Evolutionary conservation across 2,888 invertebrate species (phyloP).

Genomic region (Lithophane leautieri): DNA sequence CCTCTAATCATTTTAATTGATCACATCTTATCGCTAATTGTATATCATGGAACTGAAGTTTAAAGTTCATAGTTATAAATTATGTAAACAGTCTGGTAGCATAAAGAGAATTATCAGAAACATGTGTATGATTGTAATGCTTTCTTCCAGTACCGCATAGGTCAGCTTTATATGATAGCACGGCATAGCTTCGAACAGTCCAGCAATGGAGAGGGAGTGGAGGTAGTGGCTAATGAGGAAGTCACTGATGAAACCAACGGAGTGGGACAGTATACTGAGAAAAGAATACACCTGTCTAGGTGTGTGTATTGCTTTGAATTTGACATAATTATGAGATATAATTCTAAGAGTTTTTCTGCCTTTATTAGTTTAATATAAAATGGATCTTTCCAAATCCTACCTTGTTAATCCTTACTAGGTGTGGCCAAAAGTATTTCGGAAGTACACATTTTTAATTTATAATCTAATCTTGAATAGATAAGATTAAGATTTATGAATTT

Average conservation of each 20-base stretch:
- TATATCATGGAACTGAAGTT: conserved; percentile 10
- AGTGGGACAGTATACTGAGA: conserved; percentile 96
- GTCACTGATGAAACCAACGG: conserved; percentile 95
- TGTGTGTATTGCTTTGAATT: conserved; percentile 72
- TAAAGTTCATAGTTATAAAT: conserved; percentile 28
- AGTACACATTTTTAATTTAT: conserved; percentile 15
- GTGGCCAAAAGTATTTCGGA: conserved; percentile 2
- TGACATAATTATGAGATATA: neutral
- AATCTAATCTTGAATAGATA: conserved; percentile 15
- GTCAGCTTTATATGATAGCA: conserved; percentile 98
- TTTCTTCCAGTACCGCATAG: conserved; percentile 94
- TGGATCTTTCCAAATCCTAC: neutral
- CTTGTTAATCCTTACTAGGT: neutral
- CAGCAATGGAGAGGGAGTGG: conserved; percentile 97
- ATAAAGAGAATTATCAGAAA: conserved; percentile 1
- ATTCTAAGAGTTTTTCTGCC: neutral
- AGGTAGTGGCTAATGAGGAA: conserved; percentile 95
- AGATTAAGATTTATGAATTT: conserved; percentile 9
- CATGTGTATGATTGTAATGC: conserved; percentile 25
- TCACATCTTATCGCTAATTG: conserved; percentile 28
- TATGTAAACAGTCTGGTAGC: conserved; percentile 39
- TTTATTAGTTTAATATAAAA: neutral
- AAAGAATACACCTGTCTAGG: conserved; percentile 97
- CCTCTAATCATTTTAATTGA: conserved; percentile 49
- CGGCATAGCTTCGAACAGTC: conserved; percentile 98